Base-by-base conservation (phyloP, 2,888 invertebrate species). In the Charanyca ferruginea region DNA sequence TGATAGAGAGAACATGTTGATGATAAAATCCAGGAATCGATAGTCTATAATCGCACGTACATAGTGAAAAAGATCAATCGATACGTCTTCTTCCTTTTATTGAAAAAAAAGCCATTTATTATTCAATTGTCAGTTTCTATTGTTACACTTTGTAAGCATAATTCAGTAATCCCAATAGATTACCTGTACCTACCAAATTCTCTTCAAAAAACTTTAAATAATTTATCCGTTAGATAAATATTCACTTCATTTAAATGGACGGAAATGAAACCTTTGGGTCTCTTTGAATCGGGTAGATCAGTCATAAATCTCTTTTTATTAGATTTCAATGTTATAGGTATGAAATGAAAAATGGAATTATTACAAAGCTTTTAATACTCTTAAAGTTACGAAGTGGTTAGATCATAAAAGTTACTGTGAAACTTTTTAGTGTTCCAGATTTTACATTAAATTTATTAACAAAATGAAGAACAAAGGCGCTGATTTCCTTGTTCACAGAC, bases 291-390 rank as follows among this genome's bases (percentile, higher is more conserved):
- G 69, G 65, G 42, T 54, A 70, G 70, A 76, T 77, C 73, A 20
- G 70, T 65, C 70, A 77, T 86, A 86, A 85, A 85, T 85, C 75
- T 78, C 57, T 54, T 84, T 82, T 83, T 83, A 80, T 80, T 76
- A 28, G 66, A 83, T 80, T 81, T 77, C 78, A 74, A 83, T 80
- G 73, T 58, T 73, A 63, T 44, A 73, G 44, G 55, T 74, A 63
- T 73, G 41, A 58, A 67, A 70, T n/a, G 51, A 28, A 66, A 74
- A 69, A 63, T 47, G 0, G 32, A 59, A 63, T 77, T 67, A 67
- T 74, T 65, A 55, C 58, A 61, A 65, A 66, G 54, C 51, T 53
- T 70, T 71, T 42, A 57, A 65, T 54, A 45, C 7, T 59, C 35
- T 55, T 3, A 44, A 72, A 42, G 52, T 66, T 16, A 74, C 47